phyloP scores from a whole-genome alignment of 2,888 invertebrate species.

The Agrochola litura region DNA sequence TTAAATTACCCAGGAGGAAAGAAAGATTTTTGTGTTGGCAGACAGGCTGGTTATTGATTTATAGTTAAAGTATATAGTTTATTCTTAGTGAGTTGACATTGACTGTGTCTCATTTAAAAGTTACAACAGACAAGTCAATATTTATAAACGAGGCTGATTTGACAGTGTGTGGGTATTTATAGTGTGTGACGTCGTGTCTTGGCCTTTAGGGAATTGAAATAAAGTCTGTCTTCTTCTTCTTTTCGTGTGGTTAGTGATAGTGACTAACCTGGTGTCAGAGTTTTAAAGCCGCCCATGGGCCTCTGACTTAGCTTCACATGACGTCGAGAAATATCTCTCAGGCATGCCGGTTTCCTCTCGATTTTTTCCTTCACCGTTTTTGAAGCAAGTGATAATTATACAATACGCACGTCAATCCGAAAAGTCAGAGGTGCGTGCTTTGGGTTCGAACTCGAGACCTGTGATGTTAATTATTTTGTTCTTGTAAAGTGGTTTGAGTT shows the following conservation, averaged over 20 bases:
- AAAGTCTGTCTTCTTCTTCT: not conserved
- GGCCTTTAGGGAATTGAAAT: constrained; percentile 3
- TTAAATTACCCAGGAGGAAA: constrained; percentile 63
- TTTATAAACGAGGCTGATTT: not conserved
- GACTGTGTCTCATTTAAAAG: constrained; percentile 44
- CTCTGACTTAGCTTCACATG: no score
- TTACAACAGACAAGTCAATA: constrained; percentile 1
- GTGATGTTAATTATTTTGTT: constrained; percentile 3
- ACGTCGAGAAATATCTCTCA: no score
- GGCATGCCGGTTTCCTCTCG: no score
- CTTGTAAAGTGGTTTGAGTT: constrained; percentile 5
- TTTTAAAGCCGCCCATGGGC: no score
- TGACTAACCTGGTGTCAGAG: no score
- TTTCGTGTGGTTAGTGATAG: no score
- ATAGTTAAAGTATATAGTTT: constrained; percentile 38
- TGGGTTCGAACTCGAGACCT: no score
- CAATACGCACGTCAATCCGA: no score
- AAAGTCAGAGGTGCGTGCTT: no score
- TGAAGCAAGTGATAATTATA: no score
- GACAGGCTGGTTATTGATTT: constrained; percentile 66
- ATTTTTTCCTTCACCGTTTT: no score
- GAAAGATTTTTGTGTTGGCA: constrained; percentile 62
- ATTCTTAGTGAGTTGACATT: constrained; percentile 46
- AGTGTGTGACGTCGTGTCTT: not conserved
- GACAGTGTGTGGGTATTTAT: not conserved